A percentile compares a stretch with the other conserved stretches of the same genome.
Conservation (phyloP, 2,797 vertebrate genomes). For the Phyllotis vaccarum region DNA sequence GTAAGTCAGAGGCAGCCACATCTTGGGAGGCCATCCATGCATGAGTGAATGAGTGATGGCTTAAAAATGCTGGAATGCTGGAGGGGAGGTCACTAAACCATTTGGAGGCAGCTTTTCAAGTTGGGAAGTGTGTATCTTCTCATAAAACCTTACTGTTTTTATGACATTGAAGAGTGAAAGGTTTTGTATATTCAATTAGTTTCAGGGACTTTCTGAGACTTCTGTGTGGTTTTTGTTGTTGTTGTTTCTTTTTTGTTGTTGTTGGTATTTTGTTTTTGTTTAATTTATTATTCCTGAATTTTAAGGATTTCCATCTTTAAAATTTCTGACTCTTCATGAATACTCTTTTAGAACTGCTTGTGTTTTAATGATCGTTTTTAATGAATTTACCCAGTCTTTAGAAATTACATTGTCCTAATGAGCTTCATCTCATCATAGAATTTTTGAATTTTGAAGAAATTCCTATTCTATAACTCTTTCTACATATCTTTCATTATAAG, state of each 20-base stretch:
- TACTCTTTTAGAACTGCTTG: too few species aligned
- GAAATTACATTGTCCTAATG: background rate
- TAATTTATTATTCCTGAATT: background rate
- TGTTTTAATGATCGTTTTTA: background rate
- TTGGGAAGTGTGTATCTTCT: too few species aligned
- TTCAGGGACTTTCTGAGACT: background rate
- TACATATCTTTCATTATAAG: background rate
- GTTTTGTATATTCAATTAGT: background rate
- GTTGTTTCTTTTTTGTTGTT: too few species aligned
- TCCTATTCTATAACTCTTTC: background rate
- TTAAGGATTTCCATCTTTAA: background rate
- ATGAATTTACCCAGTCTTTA: background rate
- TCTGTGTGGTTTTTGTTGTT: background rate
- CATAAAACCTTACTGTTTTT: background rate
- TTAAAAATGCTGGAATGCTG: background rate
- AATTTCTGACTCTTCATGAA: background rate
- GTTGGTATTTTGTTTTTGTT: too few species aligned
- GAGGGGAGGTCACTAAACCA: background rate
- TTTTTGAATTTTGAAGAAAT: background rate
- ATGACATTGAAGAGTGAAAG: background rate
- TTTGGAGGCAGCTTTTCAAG: background rate
- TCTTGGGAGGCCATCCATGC: background rate
- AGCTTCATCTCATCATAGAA: too few species aligned
- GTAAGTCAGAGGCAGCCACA: background rate
- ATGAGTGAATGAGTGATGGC: background rate